Conservation (phyloP, 2,797 vertebrate species). For the Philypnodon macrostomus region DNA sequence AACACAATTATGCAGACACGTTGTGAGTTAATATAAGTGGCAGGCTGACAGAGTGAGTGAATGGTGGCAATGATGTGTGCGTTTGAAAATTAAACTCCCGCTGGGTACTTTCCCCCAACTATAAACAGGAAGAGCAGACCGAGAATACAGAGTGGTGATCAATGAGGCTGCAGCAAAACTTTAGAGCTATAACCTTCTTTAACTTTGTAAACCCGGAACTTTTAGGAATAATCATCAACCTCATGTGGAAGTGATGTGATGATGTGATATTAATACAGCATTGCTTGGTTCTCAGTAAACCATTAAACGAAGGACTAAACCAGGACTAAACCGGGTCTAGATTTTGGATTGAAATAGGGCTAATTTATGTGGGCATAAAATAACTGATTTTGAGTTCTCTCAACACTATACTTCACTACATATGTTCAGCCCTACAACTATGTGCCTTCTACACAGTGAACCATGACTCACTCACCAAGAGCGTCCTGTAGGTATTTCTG, state of each 20-base stretch:
- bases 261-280: no score
- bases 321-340: background rate
- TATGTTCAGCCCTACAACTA: no score
- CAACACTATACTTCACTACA: no score
- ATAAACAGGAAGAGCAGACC: constrained; percentile 21
- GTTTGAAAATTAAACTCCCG: constrained; percentile 48
- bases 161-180: constrained; percentile 33
- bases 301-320: background rate
- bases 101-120: constrained; percentile 44
- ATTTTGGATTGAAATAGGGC: no score
- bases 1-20: constrained; percentile 11
- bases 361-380: no score
- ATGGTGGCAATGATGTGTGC: constrained; percentile 42
- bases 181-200: constrained; percentile 31
- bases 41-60: constrained; percentile 19
- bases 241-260: background rate
- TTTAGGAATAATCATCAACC: background rate
- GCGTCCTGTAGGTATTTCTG: constrained; percentile 99
- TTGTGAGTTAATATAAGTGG: constrained; percentile 15
- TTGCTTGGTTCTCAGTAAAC: no score
- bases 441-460: no score
- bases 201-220: constrained; percentile 15
- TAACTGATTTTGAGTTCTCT: no score
- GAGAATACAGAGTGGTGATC: constrained; percentile 37
- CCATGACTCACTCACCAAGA: constrained; percentile 80